phyloP scores from a whole-genome alignment of 2,113 vertebrate species.

The Nyctibius bracteatus region DNA sequence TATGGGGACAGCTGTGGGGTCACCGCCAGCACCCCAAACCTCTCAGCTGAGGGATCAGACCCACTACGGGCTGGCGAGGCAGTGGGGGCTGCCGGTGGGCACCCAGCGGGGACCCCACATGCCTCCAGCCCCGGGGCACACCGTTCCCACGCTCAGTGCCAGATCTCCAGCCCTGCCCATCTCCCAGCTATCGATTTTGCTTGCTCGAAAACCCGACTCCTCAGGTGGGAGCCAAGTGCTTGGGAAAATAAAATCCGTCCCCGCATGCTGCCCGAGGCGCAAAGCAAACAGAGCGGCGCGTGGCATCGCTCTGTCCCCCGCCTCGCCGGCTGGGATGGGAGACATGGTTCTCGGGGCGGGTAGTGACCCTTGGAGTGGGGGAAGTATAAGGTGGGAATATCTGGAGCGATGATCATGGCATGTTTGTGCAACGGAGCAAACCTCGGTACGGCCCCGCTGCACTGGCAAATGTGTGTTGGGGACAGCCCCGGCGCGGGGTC shows the following conservation, averaged over 20 bases:
- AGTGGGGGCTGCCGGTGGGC: not conserved
- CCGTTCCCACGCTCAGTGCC: rapidly evolving
- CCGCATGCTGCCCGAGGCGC: rapidly evolving
- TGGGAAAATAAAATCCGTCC: not conserved
- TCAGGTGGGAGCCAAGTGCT: not conserved
- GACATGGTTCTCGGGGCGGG: rapidly evolving
- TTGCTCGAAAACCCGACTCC: not conserved
- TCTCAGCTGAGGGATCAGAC: rapidly evolving
- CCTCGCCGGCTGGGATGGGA: too few species aligned
- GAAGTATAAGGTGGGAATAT: not conserved
- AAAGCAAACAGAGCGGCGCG: rapidly evolving
- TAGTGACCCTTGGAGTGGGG: rapidly evolving
- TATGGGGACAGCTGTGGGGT: not conserved
- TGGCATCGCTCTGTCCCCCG: not conserved
- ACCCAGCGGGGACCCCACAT: rapidly evolving
- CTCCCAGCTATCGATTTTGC: rapidly evolving
- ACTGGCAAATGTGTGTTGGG: not conserved
- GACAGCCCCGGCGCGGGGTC: rapidly evolving
- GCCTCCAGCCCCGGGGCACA: rapidly evolving
- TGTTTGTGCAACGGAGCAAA: not conserved
- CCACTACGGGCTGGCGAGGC: rapidly evolving
- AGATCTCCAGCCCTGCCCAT: not conserved
- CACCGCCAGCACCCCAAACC: not conserved
- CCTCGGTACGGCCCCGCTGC: rapidly evolving
- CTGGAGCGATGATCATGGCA: rapidly evolving